These are phyloP conservation scores for Unio pictorum DNA, from an alignment of 2,888 invertebrate genomes.

Conservation along the genomic window DNA sequence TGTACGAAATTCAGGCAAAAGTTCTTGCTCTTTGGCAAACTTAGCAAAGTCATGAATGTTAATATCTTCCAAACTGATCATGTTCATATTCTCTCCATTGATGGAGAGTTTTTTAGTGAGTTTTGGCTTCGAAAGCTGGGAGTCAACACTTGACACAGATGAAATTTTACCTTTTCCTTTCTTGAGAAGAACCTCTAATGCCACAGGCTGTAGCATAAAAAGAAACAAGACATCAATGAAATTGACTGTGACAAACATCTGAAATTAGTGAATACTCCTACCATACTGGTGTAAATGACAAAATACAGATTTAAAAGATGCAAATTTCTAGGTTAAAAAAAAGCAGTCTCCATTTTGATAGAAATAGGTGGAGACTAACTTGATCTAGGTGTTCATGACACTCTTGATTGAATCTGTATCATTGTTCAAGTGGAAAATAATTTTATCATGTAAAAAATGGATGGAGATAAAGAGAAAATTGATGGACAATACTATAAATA, in stretches of 20 bases:
- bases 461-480: no score
- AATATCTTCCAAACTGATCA: constrained; percentile 44
- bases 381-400: no score
- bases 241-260: not conserved
- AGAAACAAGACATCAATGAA: constrained; percentile 10
- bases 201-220: constrained; percentile 63
- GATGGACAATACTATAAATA: no score
- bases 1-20: constrained; percentile 54
- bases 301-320: no score
- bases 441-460: no score
- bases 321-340: no score
- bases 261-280: no score
- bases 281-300: no score
- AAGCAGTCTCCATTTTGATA: no score
- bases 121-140: constrained; percentile 23
- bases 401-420: no score
- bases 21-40: constrained; percentile 63
- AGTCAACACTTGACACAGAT: constrained; percentile 4
- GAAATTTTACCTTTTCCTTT: constrained; percentile 64
- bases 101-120: constrained; percentile 60
- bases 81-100: constrained; percentile 63
- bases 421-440: no score
- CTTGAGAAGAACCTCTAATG: constrained; percentile 61
- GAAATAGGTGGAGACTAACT: no score
- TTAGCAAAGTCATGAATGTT: constrained; percentile 68